Base-by-base conservation (phyloP, 1,140 invertebrate species). In the Brachionus plicatilis region DNA sequence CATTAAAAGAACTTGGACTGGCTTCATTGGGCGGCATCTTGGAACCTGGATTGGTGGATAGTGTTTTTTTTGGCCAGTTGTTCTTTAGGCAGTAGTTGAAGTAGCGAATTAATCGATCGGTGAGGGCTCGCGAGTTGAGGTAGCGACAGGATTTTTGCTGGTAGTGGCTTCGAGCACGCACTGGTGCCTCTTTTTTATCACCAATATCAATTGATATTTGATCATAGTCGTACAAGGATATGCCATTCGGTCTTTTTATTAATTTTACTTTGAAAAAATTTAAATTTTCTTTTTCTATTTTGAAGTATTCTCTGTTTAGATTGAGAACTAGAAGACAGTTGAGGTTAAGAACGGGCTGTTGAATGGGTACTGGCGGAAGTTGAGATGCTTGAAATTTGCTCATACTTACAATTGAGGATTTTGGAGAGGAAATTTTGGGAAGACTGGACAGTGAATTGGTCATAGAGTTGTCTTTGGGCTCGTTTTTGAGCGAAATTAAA, bases 261-360 rank as follows among this genome's bases (percentile, higher is more conserved):
- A 37, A 9, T 50, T 76, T 47, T 50, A 76, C 33, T 50, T 50
- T 47, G 27, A 27, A 76, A 76, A 76, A 76, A 50, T 76, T 76
- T 33, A 76, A 76, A 47, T 76, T 50, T 76, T 76, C 72, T 76
- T 50, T 27, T 76, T 76, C 43, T 7, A 76, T 76, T 76, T 9
- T 50, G 27, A 76, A 76, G 47, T 50, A 50, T 24, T 47, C 45
- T 50, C 45, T 33, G 43, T 76, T 76, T 27, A 76, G 43, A 50
- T 76, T 50, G 12, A 76, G 6, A 27, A 76, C 72, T 50, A 76
- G 17, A 37, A 76, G 33, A n/a, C 33, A 76, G 27, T 76, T 76
- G 8, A 76, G 27, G 50, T 76, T 76, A 7, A 76, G 20, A 20
- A 50, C 45, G 2, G 72, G 17, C 27, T 76, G 72, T 29, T 27